These are phyloP conservation scores for Nysson spinosus DNA, from an alignment of 2,888 invertebrate genomes.

Conservation along the genomic window DNA sequence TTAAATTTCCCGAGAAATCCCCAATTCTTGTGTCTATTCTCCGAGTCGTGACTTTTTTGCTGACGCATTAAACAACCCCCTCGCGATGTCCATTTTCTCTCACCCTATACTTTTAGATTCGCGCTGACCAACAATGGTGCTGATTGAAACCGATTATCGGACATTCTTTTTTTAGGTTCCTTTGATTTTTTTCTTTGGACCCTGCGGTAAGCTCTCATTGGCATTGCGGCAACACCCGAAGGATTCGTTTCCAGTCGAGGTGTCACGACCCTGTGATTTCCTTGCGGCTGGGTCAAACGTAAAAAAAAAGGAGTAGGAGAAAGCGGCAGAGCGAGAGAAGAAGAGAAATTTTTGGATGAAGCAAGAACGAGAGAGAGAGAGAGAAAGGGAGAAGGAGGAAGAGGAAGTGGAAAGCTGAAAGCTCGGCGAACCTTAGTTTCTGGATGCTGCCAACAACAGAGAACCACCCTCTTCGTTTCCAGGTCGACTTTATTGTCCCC, in stretches of 20 bases:
- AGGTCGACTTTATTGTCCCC: constrained; percentile 56
- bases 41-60: constrained; percentile 23
- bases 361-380: constrained; percentile 19
- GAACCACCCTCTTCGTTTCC: constrained; percentile 57
- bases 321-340: no score
- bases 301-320: constrained; percentile 58
- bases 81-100: background rate
- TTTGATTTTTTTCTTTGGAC: constrained; percentile 56
- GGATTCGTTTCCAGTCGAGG: constrained; percentile 71
- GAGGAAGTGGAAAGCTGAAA: constrained; percentile 31
- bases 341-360: no score
- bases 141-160: constrained; percentile 76
- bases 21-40: constrained; percentile 34
- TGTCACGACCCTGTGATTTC: constrained; percentile 74
- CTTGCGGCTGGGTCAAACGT: constrained; percentile 71
- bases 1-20: constrained; percentile 7
- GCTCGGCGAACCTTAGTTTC: constrained; percentile 45
- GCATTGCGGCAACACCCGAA: constrained; percentile 63
- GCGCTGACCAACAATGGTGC: constrained; percentile 73
- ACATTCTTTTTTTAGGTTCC: constrained; percentile 46
- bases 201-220: constrained; percentile 57
- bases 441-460: constrained; percentile 44
- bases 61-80: constrained; percentile 24
- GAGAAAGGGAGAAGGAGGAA: constrained; percentile 8
- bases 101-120: constrained; percentile 40